These are phyloP conservation scores for Sceloporus tristichus DNA, from an alignment of 2,113 vertebrate genomes.

Conservation along the genomic window DNA sequence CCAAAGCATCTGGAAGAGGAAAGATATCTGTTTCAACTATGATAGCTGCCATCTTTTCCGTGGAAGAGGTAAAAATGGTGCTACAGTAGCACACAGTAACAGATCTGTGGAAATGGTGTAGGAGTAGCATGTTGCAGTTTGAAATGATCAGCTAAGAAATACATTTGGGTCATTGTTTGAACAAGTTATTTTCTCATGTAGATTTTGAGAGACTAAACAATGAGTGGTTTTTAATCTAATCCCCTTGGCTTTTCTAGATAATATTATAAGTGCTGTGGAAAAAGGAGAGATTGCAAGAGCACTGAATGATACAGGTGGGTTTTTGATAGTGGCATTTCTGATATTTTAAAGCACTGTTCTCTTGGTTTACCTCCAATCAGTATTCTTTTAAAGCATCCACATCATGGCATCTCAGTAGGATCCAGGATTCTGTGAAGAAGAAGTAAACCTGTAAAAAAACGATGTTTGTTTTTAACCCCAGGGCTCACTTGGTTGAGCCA, in stretches of 20 bases:
- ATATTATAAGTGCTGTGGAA: background rate
- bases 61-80: background rate
- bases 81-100: background rate
- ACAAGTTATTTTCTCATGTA: background rate
- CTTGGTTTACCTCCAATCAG: background rate
- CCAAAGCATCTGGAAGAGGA: too few relatives aligned
- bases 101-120: too few relatives aligned
- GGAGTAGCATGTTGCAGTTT: too few relatives aligned
- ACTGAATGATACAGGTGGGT: constrained; percentile 29
- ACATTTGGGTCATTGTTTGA: background rate
- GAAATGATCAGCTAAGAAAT: background rate
- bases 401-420: background rate
- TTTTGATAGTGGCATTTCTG: background rate
- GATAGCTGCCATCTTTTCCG: background rate
- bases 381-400: background rate
- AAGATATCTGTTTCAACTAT: too few relatives aligned
- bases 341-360: background rate
- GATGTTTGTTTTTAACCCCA: background rate
- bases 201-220: background rate
- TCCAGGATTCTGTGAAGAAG: background rate
- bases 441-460: background rate
- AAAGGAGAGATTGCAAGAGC: constrained; percentile 3
- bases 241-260: constrained; percentile 9
- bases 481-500: background rate
- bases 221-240: background rate